These are phyloP conservation scores for Myotis myotis DNA, from an alignment of 2,797 vertebrate species.

Conservation along the genomic window DNA sequence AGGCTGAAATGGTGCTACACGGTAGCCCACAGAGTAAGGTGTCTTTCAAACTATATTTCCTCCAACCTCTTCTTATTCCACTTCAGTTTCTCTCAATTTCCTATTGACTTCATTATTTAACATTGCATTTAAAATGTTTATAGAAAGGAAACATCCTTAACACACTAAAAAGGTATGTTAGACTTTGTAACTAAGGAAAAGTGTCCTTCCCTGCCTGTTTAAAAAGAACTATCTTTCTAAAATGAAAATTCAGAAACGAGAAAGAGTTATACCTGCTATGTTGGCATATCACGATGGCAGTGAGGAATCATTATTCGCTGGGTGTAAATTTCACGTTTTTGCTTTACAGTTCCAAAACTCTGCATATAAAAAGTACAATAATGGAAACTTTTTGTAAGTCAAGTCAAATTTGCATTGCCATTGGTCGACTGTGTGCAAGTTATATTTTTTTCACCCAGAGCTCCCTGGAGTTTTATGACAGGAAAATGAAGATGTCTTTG, in stretches of 20 bases:
- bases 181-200: constrained; percentile 32
- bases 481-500: background rate
- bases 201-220: background rate
- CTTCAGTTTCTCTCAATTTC: constrained; percentile 18
- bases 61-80: background rate
- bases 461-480: constrained; percentile 59
- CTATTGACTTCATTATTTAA: background rate
- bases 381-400: background rate
- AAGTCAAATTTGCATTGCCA: background rate
- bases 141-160: background rate
- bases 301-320: background rate
- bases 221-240: constrained; percentile 51
- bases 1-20: fast-evolving
- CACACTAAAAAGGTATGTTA: background rate
- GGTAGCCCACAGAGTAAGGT: background rate
- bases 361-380: background rate
- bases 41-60: background rate
- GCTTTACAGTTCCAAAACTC: constrained; percentile 47
- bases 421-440: background rate
- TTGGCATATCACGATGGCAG: constrained; percentile 8
- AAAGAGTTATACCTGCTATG: background rate
- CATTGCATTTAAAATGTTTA: constrained; percentile 15
- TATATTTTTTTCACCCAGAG: background rate
- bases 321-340: constrained; percentile 5
- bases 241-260: constrained; percentile 54